These are phyloP conservation scores for Meandrusa payeni DNA, from an alignment of 2,888 invertebrate genomes.

Conservation along the genomic window DNA sequence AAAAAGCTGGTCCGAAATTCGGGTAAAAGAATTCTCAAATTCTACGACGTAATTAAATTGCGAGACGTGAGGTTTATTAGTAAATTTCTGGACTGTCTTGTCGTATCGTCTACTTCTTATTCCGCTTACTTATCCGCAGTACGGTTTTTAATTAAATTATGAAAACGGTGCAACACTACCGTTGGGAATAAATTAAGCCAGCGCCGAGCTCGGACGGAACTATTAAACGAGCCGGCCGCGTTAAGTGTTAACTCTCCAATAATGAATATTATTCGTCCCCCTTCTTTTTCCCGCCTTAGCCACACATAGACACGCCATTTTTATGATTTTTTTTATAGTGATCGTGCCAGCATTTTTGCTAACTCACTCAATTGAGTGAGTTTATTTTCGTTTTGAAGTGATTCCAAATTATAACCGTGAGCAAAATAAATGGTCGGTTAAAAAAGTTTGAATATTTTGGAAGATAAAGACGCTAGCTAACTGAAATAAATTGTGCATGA, in stretches of 20 bases:
- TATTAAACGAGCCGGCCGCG: constrained; percentile 40
- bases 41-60: background rate
- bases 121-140: constrained; percentile 22
- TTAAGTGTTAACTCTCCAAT: constrained; percentile 63
- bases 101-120: constrained; percentile 14
- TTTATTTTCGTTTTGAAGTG: no score
- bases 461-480: no score
- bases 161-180: constrained; percentile 28
- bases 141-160: constrained; percentile 24
- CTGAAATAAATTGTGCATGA: no score
- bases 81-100: constrained; percentile 7
- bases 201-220: constrained; percentile 31
- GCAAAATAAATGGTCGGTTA: no score
- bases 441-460: no score
- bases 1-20: no score
- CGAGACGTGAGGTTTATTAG: background rate
- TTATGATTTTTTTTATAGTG: constrained; percentile 5
- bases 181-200: constrained; percentile 39
- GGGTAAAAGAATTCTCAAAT: no score
- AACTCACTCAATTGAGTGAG: background rate
- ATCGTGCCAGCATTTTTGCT: constrained; percentile 6
- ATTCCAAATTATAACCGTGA: no score
- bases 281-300: constrained; percentile 27
- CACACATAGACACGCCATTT: constrained; percentile 11
- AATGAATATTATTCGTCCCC: constrained; percentile 59